Evolutionary conservation across 2,113 vertebrate genomes (phyloP).

Genomic region (Microtus oregoni): DNA sequence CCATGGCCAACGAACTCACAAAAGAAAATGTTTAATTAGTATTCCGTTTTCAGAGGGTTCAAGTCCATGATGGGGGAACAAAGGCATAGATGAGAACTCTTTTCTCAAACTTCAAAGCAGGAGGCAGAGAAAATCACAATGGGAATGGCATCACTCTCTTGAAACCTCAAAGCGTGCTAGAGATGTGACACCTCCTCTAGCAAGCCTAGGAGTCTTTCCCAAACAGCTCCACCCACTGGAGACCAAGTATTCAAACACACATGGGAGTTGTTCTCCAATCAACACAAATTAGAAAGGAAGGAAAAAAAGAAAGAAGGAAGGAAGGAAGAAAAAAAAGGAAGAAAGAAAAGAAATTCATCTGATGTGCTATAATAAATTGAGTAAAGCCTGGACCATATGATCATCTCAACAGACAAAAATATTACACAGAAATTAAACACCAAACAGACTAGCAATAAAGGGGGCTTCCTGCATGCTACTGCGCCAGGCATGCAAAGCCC

Average conservation of each 20-base stretch:
- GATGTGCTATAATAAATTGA: not conserved
- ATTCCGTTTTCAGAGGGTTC: not conserved
- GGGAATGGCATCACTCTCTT: not conserved
- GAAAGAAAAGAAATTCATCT: not conserved
- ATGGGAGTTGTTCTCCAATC: not conserved
- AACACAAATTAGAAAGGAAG: not conserved
- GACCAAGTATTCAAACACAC: not conserved
- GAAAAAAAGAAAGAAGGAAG: rapidly evolving
- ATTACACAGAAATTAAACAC: not conserved
- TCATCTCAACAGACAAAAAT: not conserved
- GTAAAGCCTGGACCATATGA: not conserved
- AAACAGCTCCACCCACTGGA: not conserved
- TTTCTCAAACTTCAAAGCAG: not conserved
- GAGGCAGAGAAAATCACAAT: not conserved
- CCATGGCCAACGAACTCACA: not conserved
- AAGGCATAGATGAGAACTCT: not conserved
- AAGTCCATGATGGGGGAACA: not conserved
- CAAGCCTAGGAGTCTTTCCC: not conserved
- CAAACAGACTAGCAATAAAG: not conserved
- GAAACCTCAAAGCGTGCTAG: not conserved
- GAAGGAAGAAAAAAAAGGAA: too few relatives aligned
- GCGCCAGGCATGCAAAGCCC: not conserved
- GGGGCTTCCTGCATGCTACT: not conserved
- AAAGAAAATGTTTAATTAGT: not conserved
- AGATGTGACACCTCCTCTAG: not conserved